Conservation (phyloP, 2,888 invertebrate genomes). For the Platynereis dumerilii region DNA sequence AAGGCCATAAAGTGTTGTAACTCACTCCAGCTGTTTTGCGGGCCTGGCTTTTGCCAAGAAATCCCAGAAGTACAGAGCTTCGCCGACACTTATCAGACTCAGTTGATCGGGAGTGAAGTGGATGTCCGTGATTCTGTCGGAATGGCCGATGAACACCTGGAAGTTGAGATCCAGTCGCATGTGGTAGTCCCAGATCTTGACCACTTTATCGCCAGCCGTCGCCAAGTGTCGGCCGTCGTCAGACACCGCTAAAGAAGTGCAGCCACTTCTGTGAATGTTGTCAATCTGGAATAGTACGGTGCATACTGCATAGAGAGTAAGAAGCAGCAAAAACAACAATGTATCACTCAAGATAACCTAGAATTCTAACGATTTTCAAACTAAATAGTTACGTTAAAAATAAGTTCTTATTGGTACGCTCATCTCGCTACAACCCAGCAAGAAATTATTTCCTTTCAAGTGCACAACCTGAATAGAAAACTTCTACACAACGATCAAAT, state of each 20-base stretch:
- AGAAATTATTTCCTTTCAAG: too few species aligned
- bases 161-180: slow-evolving; percentile 61
- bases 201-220: slow-evolving; percentile 60
- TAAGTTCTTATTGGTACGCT: too few species aligned
- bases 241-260: slow-evolving; percentile 53
- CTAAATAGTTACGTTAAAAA: too few species aligned
- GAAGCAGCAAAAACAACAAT: not conserved
- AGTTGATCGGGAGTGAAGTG: slow-evolving; percentile 57
- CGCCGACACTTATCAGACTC: slow-evolving; percentile 56
- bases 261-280: slow-evolving; percentile 56
- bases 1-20: too few species aligned
- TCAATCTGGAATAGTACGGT: slow-evolving; percentile 50
- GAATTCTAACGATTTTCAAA: not conserved
- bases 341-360: not conserved
- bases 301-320: not conserved
- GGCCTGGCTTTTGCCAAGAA: slow-evolving; percentile 46
- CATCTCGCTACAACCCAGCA: too few species aligned
- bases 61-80: slow-evolving; percentile 62
- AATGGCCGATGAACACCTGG: slow-evolving; percentile 63
- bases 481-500: too few species aligned
- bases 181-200: slow-evolving; percentile 62
- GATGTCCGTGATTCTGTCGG: slow-evolving; percentile 53
- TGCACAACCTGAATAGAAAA: too few species aligned
- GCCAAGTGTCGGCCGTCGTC: slow-evolving; percentile 53
- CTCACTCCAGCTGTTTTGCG: slow-evolving; percentile 26